A percentile compares a stretch with the other conserved stretches of the same genome.
phyloP scores from a whole-genome alignment of 2,797 vertebrate genomes.

The Chrysocyon brachyurus region DNA sequence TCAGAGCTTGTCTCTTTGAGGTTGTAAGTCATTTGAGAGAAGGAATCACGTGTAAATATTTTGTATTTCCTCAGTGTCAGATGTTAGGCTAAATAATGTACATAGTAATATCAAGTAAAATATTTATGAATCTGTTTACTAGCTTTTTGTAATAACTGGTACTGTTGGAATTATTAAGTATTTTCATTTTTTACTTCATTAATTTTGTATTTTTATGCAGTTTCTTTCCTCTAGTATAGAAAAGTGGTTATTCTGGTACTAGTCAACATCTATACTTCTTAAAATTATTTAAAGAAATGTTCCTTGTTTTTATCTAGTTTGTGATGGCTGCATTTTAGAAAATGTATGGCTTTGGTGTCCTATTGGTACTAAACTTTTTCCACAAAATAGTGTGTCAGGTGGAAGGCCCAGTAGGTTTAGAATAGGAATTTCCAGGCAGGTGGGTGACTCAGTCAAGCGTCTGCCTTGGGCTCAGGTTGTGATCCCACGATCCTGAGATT shows the following conservation, averaged over 20 bases:
- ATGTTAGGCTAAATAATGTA: background rate
- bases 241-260: background rate
- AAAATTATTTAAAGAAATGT: background rate
- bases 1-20: background rate
- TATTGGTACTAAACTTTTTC: background rate
- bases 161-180: background rate
- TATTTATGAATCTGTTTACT: background rate
- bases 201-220: background rate
- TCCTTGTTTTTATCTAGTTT: background rate
- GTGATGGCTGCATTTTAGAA: background rate
- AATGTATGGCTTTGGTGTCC: background rate
- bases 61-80: background rate
- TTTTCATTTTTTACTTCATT: conserved; percentile 1
- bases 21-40: background rate
- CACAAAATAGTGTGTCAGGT: background rate
- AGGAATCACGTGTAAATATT: background rate
- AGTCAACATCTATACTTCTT: background rate
- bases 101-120: background rate
- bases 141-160: background rate
- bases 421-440: background rate
- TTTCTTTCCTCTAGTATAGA: background rate
- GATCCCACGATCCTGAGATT: too few species aligned
- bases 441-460: too few species aligned
- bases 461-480: too few species aligned
- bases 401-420: background rate